Evolutionary conservation across 2,888 invertebrate species (phyloP).

Genomic region (Athripsodes cinereus): DNA sequence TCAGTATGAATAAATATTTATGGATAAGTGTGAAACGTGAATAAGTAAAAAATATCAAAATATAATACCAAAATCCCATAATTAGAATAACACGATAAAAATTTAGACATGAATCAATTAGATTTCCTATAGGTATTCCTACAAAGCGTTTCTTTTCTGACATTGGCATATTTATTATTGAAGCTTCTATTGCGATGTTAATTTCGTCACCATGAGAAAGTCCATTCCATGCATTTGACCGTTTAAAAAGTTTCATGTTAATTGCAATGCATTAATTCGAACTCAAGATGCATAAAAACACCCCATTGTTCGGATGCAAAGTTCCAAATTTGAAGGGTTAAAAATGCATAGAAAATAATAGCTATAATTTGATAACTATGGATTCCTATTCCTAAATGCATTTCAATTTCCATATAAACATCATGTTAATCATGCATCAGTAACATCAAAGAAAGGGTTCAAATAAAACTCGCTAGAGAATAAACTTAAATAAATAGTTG

Average conservation of each 20-base stretch:
- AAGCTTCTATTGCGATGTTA: not conserved
- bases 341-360: not conserved
- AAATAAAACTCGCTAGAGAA: too few relatives aligned
- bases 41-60: too few relatives aligned
- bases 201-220: not conserved
- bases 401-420: too few relatives aligned
- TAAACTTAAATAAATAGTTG: too few relatives aligned
- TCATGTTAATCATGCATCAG: too few relatives aligned
- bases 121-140: too few relatives aligned
- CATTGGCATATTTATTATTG: not conserved
- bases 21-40: too few relatives aligned
- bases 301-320: not conserved
- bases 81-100: too few relatives aligned
- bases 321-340: not conserved
- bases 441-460: too few relatives aligned
- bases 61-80: too few relatives aligned
- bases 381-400: not conserved
- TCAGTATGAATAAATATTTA: too few relatives aligned
- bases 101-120: too few relatives aligned
- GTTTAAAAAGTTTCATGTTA: not conserved
- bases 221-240: not conserved
- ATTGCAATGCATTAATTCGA: not conserved
- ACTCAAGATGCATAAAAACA: not conserved
- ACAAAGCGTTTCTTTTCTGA: not conserved
- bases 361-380: not conserved